Base-by-base conservation (phyloP, 2,113 vertebrate genomes). In the Paradoxurus hermaphroditus region DNA sequence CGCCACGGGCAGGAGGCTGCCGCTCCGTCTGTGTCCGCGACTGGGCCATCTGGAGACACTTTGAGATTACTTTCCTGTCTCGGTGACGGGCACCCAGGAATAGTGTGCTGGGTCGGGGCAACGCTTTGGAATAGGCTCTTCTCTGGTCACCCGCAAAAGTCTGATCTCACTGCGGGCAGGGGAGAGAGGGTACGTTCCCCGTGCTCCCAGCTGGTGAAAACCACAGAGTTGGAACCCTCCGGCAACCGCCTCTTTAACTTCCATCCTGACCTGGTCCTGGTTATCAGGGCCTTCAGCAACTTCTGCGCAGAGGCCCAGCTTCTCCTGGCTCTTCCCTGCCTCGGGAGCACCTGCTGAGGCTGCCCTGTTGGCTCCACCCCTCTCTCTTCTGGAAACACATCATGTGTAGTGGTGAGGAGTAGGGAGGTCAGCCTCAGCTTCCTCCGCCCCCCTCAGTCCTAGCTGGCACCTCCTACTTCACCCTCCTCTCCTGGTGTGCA, bases 341-440 rank as follows among this genome's bases (percentile, higher is more conserved):
- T 99, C 10, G 91, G 7, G 5, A n/a, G 1, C 98, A 99, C 63
- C 98, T 99, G 75, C 98, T 99, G 87, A 99, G 99, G 99, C 98
- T 99, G 25, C 99, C 99, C 1, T 99, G 99, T 97, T 99, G 99
- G 98, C 99, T 99, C 98, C 95, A 98, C 16, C 95, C 99, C 0
- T 99, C 99, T 0, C 92, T 99, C 88, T 99, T 99, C 97, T 96
- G 98, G 15, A 99, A 99, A 29, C 99, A 99, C 98, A 98, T 99
- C 98, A 99, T 99, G 99, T 96, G 70, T 72, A 98, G 98, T 94
- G 99, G 99, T 99, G 97, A 97, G 98, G 10, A 49, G 25, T 3
- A 31, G 31, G 19, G 34, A 14, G 10, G 21, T 29, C 23, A 4
- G 39, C 14, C 29, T 56, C 41, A 14, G 29, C 34, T 19, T 16